Conservation (phyloP, 2,113 vertebrate species). For the Salvelinus namaycush region DNA sequence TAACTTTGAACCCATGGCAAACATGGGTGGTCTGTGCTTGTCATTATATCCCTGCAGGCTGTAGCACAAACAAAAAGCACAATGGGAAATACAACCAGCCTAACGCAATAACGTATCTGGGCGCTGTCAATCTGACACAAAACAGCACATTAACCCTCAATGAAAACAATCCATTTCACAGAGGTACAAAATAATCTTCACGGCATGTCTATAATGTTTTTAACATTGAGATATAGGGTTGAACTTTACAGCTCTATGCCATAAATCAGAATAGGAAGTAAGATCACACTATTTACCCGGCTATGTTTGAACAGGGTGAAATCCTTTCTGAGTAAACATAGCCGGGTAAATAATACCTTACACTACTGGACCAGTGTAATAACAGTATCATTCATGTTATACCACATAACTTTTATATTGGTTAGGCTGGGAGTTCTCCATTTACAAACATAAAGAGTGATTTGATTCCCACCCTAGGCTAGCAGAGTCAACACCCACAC, state of each 20-base stretch:
- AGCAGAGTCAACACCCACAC: conserved; percentile 21
- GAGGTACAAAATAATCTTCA: conserved; percentile 10
- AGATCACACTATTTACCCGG: conserved; percentile 15
- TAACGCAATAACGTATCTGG: conserved; percentile 39
- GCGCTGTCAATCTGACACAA: conserved; percentile 48
- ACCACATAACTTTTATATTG: neutral
- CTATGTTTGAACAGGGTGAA: conserved; percentile 25
- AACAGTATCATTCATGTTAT: conserved; percentile 17
- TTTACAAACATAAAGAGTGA: conserved; percentile 1
- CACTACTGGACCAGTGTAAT: conserved; percentile 25
- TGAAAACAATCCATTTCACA: neutral
- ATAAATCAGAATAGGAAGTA: conserved; percentile 45
- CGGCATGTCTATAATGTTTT: neutral
- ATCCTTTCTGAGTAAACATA: conserved; percentile 19
- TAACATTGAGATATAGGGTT: conserved; percentile 2
- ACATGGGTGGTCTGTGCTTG: conserved; percentile 74
- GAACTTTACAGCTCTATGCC: conserved; percentile 18
- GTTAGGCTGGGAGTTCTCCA: neutral
- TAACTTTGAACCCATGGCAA: conserved; percentile 57
- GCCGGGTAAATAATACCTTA: conserved; percentile 37
- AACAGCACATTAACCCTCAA: conserved; percentile 7
- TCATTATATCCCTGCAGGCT: conserved; percentile 66
- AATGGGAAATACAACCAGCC: conserved; percentile 57
- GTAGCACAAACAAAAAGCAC: conserved; percentile 65
- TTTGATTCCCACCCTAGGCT: conserved; percentile 27